Percentiles rank a stretch among this genome's conserved stretches.
These are phyloP conservation scores for Chironomus tentans DNA, from an alignment of 2,888 invertebrate genomes.

Conservation along the genomic window DNA sequence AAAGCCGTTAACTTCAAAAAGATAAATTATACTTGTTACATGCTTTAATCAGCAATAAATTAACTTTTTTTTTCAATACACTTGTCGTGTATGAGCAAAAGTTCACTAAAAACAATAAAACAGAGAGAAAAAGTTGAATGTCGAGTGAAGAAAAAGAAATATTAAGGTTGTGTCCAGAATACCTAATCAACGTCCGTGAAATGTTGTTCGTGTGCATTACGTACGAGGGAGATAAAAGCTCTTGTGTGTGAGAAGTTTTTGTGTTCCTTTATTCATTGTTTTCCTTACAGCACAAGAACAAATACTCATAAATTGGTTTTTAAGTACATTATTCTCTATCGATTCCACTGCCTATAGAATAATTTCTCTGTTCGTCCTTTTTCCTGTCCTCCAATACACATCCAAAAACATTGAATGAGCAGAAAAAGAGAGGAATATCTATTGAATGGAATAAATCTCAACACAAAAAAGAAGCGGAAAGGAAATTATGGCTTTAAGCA, in stretches of 20 bases:
- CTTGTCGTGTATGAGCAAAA: no score
- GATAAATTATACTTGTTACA: no score
- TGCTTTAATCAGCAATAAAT: no score
- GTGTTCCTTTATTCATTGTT: not conserved
- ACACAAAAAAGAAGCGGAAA: not conserved
- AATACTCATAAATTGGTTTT: conserved; percentile 21
- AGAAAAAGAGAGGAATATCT: not conserved
- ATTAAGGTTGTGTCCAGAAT: not conserved
- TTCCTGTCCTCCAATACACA: not conserved
- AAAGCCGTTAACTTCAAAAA: no score
- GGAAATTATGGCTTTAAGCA: not conserved
- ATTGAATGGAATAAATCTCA: not conserved
- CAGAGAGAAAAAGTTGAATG: not conserved
- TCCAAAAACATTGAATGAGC: not conserved
- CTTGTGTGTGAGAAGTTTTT: not conserved
- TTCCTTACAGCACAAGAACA: not conserved
- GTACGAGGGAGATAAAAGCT: not conserved
- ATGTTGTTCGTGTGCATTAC: not conserved
- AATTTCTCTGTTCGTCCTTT: not conserved
- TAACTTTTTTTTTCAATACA: no score
- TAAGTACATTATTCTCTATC: conserved; percentile 22
- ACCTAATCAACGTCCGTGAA: not conserved
- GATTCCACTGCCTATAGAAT: not conserved
- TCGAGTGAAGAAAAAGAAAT: not conserved
- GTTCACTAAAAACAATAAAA: no score